Evolutionary conservation across 2,888 invertebrate genomes (phyloP).

Genomic region (Dynastes grantii): DNA sequence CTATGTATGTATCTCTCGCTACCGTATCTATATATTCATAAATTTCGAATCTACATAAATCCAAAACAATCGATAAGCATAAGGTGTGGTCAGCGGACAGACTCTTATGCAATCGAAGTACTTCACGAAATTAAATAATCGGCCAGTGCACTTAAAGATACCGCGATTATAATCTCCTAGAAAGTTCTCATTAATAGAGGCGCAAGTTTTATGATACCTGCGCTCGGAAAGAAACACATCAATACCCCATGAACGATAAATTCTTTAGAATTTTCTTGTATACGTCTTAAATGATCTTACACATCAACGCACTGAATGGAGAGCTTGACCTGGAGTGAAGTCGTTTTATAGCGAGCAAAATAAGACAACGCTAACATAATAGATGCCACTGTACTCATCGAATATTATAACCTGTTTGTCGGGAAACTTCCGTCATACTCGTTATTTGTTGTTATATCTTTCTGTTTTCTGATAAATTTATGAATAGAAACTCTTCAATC

Average conservation of each 20-base stretch:
- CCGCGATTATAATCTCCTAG: slow-evolving; percentile 41
- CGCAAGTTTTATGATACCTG: slow-evolving; percentile 39
- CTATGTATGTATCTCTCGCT: background rate
- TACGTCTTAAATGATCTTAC: slow-evolving; percentile 50
- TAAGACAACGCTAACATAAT: slow-evolving; percentile 45
- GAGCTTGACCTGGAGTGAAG: slow-evolving; percentile 38
- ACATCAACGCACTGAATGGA: slow-evolving; percentile 49
- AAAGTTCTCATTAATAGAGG: slow-evolving; percentile 50
- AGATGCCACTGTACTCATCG: slow-evolving; percentile 46
- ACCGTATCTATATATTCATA: background rate
- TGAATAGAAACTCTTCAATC: slow-evolving; percentile 37
- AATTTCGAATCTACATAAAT: slow-evolving; percentile 16
- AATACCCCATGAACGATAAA: slow-evolving; percentile 35
- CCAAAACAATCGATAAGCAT: slow-evolving; percentile 61
- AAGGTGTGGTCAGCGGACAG: slow-evolving; percentile 59
- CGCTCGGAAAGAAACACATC: slow-evolving; percentile 20
- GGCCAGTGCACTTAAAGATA: slow-evolving; percentile 56
- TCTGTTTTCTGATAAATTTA: slow-evolving; percentile 46
- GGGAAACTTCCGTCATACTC: slow-evolving; percentile 42
- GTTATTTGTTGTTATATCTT: slow-evolving; percentile 43
- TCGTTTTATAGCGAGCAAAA: slow-evolving; percentile 37
- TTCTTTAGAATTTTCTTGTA: slow-evolving; percentile 47
- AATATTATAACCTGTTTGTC: slow-evolving; percentile 44
- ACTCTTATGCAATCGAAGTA: slow-evolving; percentile 59
- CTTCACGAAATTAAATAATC: slow-evolving; percentile 61